These are phyloP conservation scores for Semnornis frantzii DNA, from an alignment of 2,113 vertebrate species.

Conservation along the genomic window DNA sequence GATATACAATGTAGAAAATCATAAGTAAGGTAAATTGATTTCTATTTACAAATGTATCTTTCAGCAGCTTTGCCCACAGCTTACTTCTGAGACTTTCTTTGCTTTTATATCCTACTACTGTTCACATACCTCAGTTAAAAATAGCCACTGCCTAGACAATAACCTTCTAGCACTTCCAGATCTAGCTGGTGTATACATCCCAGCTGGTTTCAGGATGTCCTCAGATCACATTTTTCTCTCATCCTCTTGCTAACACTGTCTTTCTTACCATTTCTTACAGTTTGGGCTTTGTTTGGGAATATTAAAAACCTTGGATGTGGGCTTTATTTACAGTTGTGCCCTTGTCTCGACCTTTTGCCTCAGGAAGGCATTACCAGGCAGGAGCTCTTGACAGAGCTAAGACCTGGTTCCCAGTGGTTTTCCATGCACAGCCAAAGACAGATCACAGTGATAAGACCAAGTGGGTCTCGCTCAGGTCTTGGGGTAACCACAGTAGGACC, in stretches of 20 bases:
- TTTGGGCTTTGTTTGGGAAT: neutral
- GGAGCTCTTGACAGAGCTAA: neutral
- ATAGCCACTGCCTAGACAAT: neutral
- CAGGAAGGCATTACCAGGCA: neutral
- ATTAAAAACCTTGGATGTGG: accelerated
- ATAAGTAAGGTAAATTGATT: neutral
- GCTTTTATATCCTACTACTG: neutral
- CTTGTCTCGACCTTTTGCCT: neutral
- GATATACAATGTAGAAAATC: neutral
- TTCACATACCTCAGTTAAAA: neutral
- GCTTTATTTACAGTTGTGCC: neutral
- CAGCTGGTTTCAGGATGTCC: neutral
- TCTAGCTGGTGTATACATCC: neutral
- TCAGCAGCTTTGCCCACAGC: neutral
- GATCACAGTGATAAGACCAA: neutral
- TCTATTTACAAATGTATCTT: constrained; percentile 7
- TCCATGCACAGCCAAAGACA: neutral
- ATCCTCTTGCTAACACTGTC: neutral
- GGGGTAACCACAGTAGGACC: neutral
- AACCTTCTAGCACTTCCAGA: neutral
- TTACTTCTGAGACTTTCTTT: constrained; percentile 8
- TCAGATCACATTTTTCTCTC: neutral
- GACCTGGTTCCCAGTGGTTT: neutral
- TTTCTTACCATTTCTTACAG: neutral
- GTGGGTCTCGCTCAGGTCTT: accelerated